Conservation (phyloP, 2,797 vertebrate genomes). For the Fringilla coelebs region DNA sequence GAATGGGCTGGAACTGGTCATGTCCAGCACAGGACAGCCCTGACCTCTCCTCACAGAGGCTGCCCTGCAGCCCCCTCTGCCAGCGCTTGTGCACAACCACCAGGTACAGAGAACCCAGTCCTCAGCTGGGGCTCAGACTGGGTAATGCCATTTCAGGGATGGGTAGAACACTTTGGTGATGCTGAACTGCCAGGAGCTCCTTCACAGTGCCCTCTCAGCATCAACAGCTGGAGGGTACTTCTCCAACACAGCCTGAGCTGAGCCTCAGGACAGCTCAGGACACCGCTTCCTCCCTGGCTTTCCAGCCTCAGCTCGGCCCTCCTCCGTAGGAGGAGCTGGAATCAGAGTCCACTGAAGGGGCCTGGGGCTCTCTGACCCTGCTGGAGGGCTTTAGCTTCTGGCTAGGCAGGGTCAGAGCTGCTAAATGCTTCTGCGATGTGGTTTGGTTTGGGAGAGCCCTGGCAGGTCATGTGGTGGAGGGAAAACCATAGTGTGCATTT, state of each 20-base stretch:
- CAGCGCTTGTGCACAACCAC: background rate
- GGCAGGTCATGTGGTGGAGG: background rate
- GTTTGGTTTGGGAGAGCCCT: background rate
- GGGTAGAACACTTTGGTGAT: background rate
- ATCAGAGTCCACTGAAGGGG: background rate
- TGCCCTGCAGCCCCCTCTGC: background rate
- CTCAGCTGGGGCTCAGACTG: background rate
- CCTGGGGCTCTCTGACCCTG: background rate
- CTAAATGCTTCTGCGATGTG: background rate
- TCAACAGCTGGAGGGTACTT: background rate
- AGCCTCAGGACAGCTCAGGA: background rate
- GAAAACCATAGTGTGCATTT: background rate
- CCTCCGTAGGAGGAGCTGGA: background rate
- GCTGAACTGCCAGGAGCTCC: background rate
- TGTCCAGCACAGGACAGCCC: background rate
- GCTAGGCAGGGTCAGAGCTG: background rate
- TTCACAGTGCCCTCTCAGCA: background rate
- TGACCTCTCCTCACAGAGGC: background rate
- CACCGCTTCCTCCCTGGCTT: fast-evolving
- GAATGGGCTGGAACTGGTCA: background rate
- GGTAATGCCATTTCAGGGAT: background rate
- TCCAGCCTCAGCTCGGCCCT: background rate
- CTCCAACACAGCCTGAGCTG: background rate
- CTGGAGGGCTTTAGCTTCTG: background rate
- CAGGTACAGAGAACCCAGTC: fast-evolving